phyloP scores from a whole-genome alignment of 2,113 vertebrate genomes.

The Otus sunia region DNA sequence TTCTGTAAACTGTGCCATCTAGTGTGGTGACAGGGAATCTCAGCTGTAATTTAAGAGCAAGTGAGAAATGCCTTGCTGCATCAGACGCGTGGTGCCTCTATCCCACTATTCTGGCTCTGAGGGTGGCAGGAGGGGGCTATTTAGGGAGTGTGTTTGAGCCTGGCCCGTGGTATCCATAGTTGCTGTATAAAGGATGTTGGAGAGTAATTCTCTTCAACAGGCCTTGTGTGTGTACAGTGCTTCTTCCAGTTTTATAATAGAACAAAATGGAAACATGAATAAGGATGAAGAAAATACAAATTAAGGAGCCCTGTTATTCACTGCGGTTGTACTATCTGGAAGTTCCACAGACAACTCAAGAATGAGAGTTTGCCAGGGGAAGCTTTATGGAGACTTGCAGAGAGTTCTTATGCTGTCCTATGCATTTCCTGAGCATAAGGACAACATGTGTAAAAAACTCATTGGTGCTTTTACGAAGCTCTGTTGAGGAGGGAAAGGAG shows the following conservation, averaged over 20 bases:
- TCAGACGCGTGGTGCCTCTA: background rate
- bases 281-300: background rate
- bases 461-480: background rate
- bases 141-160: background rate
- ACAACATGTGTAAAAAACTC: background rate
- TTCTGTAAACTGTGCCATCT: conserved; percentile 18
- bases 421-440: background rate
- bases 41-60: background rate
- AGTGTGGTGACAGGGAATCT: background rate
- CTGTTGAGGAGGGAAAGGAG: background rate
- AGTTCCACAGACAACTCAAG: background rate
- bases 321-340: background rate
- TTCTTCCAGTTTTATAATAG: background rate
- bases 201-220: background rate
- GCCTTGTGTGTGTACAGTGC: background rate
- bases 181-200: background rate
- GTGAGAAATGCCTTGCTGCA: background rate
- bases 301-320: background rate
- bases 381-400: background rate
- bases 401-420: too few species aligned
- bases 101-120: background rate
- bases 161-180: background rate
- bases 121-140: background rate
- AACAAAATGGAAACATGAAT: background rate
- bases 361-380: background rate